Percentiles rank a stretch among this genome's conserved stretches.
Evolutionary conservation across 2,888 invertebrate genomes (phyloP).

Genomic region (Eupithecia insigniata): DNA sequence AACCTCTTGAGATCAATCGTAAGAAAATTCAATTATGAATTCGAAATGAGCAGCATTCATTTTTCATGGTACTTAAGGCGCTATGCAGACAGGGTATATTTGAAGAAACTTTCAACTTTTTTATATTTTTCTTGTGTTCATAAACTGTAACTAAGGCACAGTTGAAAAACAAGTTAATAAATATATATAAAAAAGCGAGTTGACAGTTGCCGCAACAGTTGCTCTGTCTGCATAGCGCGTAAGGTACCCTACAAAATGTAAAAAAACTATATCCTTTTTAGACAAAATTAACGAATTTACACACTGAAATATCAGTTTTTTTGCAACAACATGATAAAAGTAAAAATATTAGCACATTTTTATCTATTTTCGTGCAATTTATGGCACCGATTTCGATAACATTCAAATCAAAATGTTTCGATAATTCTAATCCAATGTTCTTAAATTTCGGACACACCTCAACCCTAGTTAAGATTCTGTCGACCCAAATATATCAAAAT

Average conservation of each 20-base stretch:
- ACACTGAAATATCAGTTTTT: neutral
- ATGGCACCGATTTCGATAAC: neutral
- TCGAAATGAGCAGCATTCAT: neutral
- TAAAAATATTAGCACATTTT: neutral
- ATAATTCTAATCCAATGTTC: neutral
- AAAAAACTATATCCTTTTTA: neutral
- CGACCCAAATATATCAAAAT: neutral
- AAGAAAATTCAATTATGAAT: neutral
- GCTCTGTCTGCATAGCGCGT: too few species aligned
- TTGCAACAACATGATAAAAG: neutral
- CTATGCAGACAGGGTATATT: too few species aligned
- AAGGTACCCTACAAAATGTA: neutral
- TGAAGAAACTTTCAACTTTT: too few species aligned
- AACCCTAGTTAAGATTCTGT: neutral
- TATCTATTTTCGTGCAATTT: neutral
- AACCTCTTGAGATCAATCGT: conserved; percentile 55
- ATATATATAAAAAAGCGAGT: too few species aligned
- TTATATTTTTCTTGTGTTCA: too few species aligned
- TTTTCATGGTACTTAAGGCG: neutral
- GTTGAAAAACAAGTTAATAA: too few species aligned
- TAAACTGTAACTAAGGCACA: too few species aligned
- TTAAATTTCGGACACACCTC: neutral
- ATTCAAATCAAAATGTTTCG: neutral
- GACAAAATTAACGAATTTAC: neutral
- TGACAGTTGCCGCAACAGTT: too few species aligned